Conservation (phyloP, 2,888 invertebrate species). For the Nephrotoma flavescens region DNA sequence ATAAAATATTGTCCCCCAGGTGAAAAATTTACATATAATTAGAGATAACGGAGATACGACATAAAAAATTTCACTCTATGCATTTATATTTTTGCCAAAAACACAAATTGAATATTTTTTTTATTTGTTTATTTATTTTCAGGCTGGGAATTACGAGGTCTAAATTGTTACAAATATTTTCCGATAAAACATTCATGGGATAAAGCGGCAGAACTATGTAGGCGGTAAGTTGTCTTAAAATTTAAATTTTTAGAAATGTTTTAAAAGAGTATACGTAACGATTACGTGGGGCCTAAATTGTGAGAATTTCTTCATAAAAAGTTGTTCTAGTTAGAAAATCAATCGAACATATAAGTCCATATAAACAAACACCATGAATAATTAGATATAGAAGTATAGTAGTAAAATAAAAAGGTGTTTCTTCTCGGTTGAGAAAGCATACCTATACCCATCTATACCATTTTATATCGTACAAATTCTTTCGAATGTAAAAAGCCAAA, state of each 20-base stretch:
- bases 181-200: constrained; percentile 93
- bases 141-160: constrained; percentile 87
- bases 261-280: background rate
- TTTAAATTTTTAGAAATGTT: background rate
- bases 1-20: background rate
- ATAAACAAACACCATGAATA: background rate
- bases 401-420: background rate
- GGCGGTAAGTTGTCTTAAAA: constrained; percentile 50
- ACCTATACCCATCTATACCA: background rate
- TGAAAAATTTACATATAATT: background rate
- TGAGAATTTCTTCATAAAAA: background rate
- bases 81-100: background rate
- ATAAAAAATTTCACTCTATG: background rate
- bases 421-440: background rate
- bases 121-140: constrained; percentile 17
- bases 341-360: background rate
- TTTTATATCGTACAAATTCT: background rate
- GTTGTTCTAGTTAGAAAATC: background rate
- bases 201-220: constrained; percentile 86
- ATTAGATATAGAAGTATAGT: background rate
- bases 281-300: background rate
- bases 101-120: background rate
- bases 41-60: background rate
- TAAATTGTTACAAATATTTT: constrained; percentile 90
- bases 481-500: background rate